Evolutionary conservation across 1,140 invertebrate species (phyloP), one percentile per base, ranked within the genome.

Genomic region (Vanessa atalanta): DNA sequence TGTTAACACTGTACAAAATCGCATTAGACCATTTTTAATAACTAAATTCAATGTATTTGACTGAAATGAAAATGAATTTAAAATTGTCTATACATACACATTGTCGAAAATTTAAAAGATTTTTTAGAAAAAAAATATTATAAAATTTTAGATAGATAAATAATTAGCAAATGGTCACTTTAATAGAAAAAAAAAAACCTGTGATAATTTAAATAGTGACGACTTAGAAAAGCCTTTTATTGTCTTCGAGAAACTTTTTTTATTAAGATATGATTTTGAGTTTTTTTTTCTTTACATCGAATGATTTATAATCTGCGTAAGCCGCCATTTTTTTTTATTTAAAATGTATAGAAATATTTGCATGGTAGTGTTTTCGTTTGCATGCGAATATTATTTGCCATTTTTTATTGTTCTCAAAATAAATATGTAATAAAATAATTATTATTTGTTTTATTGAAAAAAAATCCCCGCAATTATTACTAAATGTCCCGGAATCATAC

Each of bases 321-420:
- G 26, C 51, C 60, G 31, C 31, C 31, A 60, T 61, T 61, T 60
- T 20, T 61, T 60, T 20, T n/a, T 60, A 48, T 69, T 60, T 48
- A 15, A 53, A 55, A 47, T 60, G 67, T 55, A 67, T 67, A 31
- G 47, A 37, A 87, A 87, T 85, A 80, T 85, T 85, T 88, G 88
- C 87, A 91, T 89, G 88, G 76, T 79, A 82, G 81, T 81, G 86
- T 89, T 84, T 87, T 88, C 83, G 82, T 86, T 88, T 88, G 86
- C 87, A 90, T 90, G 87, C 79, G 80, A 87, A 83, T 85, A 86
- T 86, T 73, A 82, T 88, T 83, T 86, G 79, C 79, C 78, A 87
- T 83, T 83, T 82, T 85, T 84, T 82, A 72, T 81, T 82, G 75
- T 79, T 87, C 76, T 80, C 76, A 79, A 70, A 89, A 87, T 88